phyloP scores from a whole-genome alignment of 2,113 vertebrate species.

The Elephas maximus region DNA sequence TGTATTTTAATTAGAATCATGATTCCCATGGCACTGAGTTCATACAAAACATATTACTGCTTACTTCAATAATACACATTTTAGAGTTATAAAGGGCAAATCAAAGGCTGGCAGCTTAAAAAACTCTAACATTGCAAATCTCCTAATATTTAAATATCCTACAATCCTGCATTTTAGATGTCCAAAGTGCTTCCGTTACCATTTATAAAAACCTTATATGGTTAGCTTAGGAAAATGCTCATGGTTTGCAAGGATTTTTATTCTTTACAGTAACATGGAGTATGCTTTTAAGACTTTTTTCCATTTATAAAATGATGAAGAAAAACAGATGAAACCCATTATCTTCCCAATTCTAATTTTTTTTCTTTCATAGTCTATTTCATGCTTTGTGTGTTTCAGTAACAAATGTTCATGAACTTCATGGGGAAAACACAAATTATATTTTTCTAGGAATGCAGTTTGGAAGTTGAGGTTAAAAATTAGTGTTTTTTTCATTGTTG shows the following conservation, averaged over 20 bases:
- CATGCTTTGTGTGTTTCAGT: neutral
- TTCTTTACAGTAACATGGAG: neutral
- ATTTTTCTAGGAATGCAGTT: neutral
- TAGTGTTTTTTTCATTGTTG: neutral
- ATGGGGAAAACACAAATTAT: neutral
- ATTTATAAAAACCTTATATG: neutral
- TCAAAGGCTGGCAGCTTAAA: neutral
- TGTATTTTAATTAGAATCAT: neutral
- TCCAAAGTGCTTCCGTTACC: neutral
- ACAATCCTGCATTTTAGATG: neutral
- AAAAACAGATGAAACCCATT: neutral
- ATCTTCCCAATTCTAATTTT: neutral
- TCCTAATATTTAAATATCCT: neutral
- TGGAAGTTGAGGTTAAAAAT: slow-evolving; percentile 12
- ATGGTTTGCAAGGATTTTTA: neutral
- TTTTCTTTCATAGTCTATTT: neutral
- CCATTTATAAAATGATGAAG: neutral
- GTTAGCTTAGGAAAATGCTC: neutral
- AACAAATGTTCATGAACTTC: slow-evolving; percentile 1
- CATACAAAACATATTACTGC: neutral
- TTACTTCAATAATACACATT: neutral
- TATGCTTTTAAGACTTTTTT: neutral
- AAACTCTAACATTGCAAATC: neutral
- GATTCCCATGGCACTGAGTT: neutral
- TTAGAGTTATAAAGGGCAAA: neutral